Percentiles rank a stretch among this genome's conserved stretches.
Evolutionary conservation across 2,888 invertebrate genomes (phyloP).

Genomic region (Bugulina stolonifera): DNA sequence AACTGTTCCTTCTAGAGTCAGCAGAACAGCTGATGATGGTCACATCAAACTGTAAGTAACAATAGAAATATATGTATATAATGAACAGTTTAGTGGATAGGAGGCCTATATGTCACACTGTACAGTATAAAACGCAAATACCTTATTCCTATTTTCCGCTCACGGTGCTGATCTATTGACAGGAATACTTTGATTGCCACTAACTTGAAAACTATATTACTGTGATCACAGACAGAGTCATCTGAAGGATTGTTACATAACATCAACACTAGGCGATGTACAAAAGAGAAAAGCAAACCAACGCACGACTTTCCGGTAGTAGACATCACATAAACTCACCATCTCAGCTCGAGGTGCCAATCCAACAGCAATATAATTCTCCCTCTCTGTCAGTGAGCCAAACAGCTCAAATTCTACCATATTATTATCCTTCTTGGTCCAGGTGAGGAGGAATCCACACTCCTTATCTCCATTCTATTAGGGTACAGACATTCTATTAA

Average conservation of each 20-base stretch:
- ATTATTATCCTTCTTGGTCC: conserved; percentile 26
- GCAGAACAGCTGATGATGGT: conserved; percentile 3
- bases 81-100: too few relatives aligned
- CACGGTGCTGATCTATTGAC: too few relatives aligned
- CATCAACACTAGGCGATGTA: not conserved
- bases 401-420: conserved; percentile 27
- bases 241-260: not conserved
- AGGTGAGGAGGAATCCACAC: conserved; percentile 32
- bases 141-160: too few relatives aligned
- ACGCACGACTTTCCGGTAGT: too few relatives aligned
- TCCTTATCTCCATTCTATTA: conserved; percentile 15
- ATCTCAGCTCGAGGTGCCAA: conserved; percentile 31
- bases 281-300: too few relatives aligned
- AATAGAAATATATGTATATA: not conserved
- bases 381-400: not conserved
- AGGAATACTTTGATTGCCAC: too few relatives aligned
- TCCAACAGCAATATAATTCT: conserved; percentile 33
- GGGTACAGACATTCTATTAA: too few relatives aligned
- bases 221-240: not conserved
- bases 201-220: not conserved
- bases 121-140: too few relatives aligned
- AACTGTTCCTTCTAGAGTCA: not conserved
- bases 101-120: too few relatives aligned
- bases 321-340: conserved; percentile 29
- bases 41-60: conserved; percentile 1